Conservation (phyloP, 2,113 vertebrate genomes). For the Baryphthengus martii region DNA sequence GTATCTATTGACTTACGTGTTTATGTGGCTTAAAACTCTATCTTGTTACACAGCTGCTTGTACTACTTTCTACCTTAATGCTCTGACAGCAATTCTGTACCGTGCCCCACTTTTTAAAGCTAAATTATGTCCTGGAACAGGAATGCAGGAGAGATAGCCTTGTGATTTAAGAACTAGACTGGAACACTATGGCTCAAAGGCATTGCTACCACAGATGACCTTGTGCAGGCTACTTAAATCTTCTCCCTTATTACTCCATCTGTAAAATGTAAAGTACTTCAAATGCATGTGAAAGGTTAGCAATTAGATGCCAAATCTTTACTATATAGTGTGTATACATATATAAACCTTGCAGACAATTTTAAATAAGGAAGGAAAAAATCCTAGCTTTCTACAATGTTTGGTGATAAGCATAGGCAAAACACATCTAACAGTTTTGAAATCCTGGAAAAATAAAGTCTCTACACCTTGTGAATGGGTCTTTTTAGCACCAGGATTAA, state of each 20-base stretch:
- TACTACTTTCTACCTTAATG: background rate
- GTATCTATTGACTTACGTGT: background rate
- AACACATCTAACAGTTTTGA: background rate
- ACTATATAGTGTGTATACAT: rapidly evolving
- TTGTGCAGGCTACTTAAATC: background rate
- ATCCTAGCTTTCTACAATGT: background rate
- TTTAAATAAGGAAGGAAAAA: background rate
- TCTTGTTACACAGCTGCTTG: background rate
- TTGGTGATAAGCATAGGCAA: background rate
- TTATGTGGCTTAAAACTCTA: background rate
- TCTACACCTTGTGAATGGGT: background rate
- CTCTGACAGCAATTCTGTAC: background rate
- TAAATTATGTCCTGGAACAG: background rate
- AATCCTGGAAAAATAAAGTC: background rate
- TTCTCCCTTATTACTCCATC: background rate
- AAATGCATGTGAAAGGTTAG: background rate
- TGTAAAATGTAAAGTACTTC: background rate
- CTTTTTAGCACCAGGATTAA: background rate
- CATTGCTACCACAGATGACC: background rate
- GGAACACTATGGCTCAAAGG: background rate
- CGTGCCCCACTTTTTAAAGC: background rate
- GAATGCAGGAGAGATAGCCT: background rate
- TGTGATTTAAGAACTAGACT: conserved; percentile 12
- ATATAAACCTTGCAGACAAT: background rate
- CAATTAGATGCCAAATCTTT: background rate